A percentile compares a stretch with the other conserved stretches of the same genome.
Evolutionary conservation across 2,797 vertebrate genomes (phyloP).

Genomic region (Margarornis squamiger): DNA sequence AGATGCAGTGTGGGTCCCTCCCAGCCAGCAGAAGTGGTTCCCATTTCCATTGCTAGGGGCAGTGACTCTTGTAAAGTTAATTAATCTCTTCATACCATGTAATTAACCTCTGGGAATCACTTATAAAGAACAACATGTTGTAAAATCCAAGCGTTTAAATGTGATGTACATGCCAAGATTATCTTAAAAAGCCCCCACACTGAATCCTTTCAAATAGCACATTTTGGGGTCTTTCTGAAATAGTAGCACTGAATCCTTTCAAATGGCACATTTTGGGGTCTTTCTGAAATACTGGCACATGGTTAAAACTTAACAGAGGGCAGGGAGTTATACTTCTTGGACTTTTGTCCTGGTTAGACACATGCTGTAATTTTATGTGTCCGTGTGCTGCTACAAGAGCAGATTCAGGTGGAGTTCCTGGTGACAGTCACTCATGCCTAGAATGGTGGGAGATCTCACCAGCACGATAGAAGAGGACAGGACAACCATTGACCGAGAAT

Average conservation of each 20-base stretch:
- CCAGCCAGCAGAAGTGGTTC: not conserved
- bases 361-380: not conserved
- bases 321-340: not conserved
- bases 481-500: not conserved
- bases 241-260: not conserved
- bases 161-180: not conserved
- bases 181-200: not conserved
- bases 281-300: not conserved
- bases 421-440: not conserved
- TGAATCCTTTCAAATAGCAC: not conserved
- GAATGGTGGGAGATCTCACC: not conserved
- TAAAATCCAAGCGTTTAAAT: not conserved
- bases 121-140: not conserved
- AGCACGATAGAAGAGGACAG: not conserved
- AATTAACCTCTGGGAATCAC: not conserved
- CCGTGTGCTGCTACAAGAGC: not conserved
- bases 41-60: not conserved
- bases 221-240: not conserved
- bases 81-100: not conserved
- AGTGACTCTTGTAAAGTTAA: not conserved
- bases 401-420: not conserved
- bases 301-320: not conserved
- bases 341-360: not conserved
- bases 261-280: not conserved
- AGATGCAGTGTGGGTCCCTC: not conserved